Base-by-base conservation (phyloP, 2,888 invertebrate species). In the Coelinius sp. region DNA sequence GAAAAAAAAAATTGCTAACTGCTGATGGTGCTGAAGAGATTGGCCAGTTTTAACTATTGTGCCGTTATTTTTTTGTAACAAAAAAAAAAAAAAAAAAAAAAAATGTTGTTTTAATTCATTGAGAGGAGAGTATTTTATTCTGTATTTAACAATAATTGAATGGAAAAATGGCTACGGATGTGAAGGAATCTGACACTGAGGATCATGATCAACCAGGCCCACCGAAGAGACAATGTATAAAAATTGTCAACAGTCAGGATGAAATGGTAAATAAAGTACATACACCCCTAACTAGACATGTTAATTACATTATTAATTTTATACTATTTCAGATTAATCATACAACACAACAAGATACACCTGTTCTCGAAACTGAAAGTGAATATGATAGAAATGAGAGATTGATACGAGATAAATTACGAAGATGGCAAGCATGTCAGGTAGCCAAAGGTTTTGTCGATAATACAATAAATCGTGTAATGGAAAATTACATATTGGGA, bases 351-450 rank as follows among this genome's bases (percentile, higher is more conserved):
- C n/a, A 59, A 12, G 59, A 59, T 0, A 20, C 49, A 8, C 20
- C 59, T 17, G 59, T 14, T 1, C 59, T 20, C 4, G 68, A 53
- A 14, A 17, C 53, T 24, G 83, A 84, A 4, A 80, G 77, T n/a
- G 85, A 86, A 73, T 27, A 25, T 8, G 56, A 56, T n/a, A 20
- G 17, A 14, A 49, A 14, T 20, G 46, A 49, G 4, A 80, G 73
- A 49, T 70, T 76, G 0, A 78, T 80, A 0, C 78, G 80, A 14
- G 82, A 84, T 65, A 85, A 82, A 66, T 81, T 90, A 24, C 84
- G 84, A n/a, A 87, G 88, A 80, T 93, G 93, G 93, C 93, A 93
- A 84, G 90, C 90, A 1, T 89, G 90, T 85, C 93, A 93, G 89
- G 89, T 91, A 83, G 91, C 91, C 0, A 91, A 91, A 44, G 91